Conservation (phyloP, 2,113 vertebrate genomes). For the Eudyptes chrysolophus region DNA sequence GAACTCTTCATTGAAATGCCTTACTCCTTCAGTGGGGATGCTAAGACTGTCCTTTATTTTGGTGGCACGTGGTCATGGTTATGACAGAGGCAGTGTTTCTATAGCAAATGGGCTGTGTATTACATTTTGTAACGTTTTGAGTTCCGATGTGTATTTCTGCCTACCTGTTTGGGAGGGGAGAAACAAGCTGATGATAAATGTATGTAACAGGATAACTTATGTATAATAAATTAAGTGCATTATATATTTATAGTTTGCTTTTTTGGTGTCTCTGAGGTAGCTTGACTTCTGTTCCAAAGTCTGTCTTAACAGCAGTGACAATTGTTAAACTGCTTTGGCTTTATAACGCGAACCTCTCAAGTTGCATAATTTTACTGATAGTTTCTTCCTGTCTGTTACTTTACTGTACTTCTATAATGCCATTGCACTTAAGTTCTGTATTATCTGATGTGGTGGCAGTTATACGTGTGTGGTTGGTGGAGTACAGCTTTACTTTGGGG, state of each 20-base stretch:
- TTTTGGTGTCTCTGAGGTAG: neutral
- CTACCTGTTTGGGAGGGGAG: neutral
- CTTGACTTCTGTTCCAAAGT: conserved; percentile 5
- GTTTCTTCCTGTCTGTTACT: neutral
- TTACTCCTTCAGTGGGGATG: neutral
- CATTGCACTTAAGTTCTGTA: neutral
- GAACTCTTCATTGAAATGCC: neutral
- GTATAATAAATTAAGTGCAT: conserved; percentile 54
- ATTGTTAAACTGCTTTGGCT: neutral
- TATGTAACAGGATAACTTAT: conserved; percentile 51
- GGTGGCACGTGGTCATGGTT: neutral
- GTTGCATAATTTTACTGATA: neutral
- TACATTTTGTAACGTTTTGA: neutral
- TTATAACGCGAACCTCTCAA: neutral
- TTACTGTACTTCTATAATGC: neutral
- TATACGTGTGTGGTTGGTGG: neutral
- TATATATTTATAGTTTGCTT: conserved; percentile 49
- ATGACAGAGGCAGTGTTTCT: neutral
- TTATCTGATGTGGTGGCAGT: neutral
- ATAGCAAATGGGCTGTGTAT: fast-evolving
- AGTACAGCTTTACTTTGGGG: neutral
- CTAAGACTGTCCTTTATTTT: neutral
- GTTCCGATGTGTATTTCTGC: neutral
- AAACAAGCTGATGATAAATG: neutral
- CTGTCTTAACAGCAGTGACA: neutral